Percentiles rank a stretch among this genome's conserved stretches.
These are phyloP conservation scores for Turnix velox DNA, from an alignment of 2,113 vertebrate genomes.

Conservation along the genomic window DNA sequence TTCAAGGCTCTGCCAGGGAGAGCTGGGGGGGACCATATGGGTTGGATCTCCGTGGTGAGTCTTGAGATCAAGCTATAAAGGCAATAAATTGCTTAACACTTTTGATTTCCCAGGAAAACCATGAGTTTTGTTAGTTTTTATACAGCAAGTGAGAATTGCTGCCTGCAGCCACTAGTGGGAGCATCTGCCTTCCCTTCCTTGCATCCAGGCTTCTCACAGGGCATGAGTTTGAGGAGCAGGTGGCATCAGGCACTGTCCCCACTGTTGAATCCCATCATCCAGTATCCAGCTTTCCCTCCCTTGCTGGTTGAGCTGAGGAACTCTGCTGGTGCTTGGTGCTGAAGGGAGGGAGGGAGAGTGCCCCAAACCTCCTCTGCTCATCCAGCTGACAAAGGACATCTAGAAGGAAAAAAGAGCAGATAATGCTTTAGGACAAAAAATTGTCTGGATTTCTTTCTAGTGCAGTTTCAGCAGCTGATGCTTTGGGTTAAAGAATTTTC, in stretches of 20 bases:
- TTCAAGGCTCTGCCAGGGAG: background rate
- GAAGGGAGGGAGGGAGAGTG: background rate
- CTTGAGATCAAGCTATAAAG: background rate
- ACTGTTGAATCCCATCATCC: background rate
- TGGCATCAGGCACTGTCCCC: background rate
- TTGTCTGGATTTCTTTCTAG: too few species aligned
- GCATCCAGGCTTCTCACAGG: background rate
- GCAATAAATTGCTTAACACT: background rate
- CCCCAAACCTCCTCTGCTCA: background rate
- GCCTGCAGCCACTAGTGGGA: background rate
- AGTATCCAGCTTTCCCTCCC: background rate
- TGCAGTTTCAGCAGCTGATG: background rate
- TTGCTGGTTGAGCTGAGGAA: accelerated
- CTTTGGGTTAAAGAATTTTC: background rate
- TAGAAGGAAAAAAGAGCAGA: too few species aligned
- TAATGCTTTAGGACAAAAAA: too few species aligned
- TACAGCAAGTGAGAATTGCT: background rate
- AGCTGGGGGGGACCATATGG: background rate
- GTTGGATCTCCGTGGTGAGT: too few species aligned
- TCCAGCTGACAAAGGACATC: too few species aligned
- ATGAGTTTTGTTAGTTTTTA: background rate
- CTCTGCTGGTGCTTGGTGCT: background rate
- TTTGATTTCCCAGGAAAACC: background rate
- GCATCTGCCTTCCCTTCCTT: background rate
- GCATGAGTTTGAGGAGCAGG: accelerated